Conservation (phyloP, 1,140 invertebrate genomes). For the Pogonomyrmex californicus region DNA sequence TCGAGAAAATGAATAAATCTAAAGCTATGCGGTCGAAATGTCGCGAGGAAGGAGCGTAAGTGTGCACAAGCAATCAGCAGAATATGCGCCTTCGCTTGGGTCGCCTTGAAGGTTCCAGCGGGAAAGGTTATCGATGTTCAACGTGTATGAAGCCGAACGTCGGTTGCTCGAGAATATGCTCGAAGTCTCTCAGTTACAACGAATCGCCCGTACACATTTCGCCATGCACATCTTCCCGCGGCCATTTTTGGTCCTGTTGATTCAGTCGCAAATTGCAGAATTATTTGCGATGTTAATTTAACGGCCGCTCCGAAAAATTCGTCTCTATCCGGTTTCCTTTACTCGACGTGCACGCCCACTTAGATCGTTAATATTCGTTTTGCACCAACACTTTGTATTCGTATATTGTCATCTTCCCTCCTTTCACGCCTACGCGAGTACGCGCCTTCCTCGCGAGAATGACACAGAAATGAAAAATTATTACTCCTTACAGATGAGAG, state of each 20-base stretch:
- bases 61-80: background rate
- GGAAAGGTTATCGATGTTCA: constrained; percentile 50
- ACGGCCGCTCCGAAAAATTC: background rate
- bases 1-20: constrained; percentile 6
- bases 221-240: background rate
- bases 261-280: background rate
- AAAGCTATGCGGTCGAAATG: background rate
- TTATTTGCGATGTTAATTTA: background rate
- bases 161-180: background rate
- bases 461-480: background rate
- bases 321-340: background rate
- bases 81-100: constrained; percentile 7
- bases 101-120: constrained; percentile 58
- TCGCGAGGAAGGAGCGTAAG: constrained; percentile 7
- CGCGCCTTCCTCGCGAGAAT: background rate
- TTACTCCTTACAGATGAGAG: background rate
- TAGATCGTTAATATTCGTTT: constrained; percentile 29
- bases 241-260: background rate
- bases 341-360: background rate
- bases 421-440: constrained; percentile 24
- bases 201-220: background rate
- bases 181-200: background rate
- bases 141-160: constrained; percentile 29
- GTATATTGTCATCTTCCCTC: constrained; percentile 26
- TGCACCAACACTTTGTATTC: constrained; percentile 1